Evolutionary conservation across 1,140 invertebrate species (phyloP).

Genomic region (Tetramorium parvispinum): DNA sequence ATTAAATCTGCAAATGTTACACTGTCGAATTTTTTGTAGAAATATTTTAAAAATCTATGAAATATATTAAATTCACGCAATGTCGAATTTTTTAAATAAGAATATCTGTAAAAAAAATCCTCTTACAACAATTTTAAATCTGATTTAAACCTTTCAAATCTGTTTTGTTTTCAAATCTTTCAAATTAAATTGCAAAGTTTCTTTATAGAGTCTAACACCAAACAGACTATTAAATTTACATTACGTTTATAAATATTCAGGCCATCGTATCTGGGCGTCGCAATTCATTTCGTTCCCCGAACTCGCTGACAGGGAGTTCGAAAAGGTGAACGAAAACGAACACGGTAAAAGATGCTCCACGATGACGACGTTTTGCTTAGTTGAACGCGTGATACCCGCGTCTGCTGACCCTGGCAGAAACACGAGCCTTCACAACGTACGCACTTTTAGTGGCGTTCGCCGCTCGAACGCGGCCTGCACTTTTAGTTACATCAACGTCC

Average conservation of each 20-base stretch:
- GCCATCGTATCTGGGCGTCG: background rate
- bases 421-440: conserved; percentile 61
- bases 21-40: background rate
- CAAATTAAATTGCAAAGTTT: background rate
- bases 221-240: background rate
- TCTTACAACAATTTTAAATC: background rate
- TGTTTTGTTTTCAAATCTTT: background rate
- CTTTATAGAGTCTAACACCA: background rate
- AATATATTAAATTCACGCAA: background rate
- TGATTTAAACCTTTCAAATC: background rate
- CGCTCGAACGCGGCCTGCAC: conserved; percentile 15
- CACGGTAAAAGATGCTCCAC: background rate
- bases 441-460: conserved; percentile 65
- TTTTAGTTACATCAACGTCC: conserved; percentile 28
- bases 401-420: conserved; percentile 64
- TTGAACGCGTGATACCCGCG: conserved; percentile 65
- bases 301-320: background rate
- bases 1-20: background rate
- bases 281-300: background rate
- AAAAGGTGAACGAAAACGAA: conserved; percentile 26
- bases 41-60: too few species aligned
- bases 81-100: background rate
- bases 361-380: conserved; percentile 43
- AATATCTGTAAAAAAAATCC: background rate
- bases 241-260: background rate